phyloP scores from a whole-genome alignment of 2,797 vertebrate genomes.

The Etheostoma nigrum region DNA sequence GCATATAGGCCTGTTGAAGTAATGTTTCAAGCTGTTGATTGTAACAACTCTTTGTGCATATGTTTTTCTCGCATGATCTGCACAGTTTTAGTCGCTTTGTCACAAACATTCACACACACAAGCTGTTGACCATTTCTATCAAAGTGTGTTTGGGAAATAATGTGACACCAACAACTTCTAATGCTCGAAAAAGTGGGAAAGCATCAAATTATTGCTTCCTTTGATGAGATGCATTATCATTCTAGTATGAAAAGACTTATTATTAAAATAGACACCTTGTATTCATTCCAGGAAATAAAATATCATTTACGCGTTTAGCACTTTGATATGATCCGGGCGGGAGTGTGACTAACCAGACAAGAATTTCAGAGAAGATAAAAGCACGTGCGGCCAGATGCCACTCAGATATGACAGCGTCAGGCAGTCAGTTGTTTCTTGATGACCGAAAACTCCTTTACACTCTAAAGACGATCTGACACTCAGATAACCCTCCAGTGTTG shows the following conservation, averaged over 20 bases:
- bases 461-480: slow-evolving; percentile 29
- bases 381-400: slow-evolving; percentile 41
- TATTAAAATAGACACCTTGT: too few species aligned
- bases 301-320: neutral
- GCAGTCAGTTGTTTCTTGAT: slow-evolving; percentile 18
- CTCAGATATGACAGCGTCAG: slow-evolving; percentile 64
- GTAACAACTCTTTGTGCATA: neutral
- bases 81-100: neutral
- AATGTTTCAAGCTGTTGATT: too few species aligned
- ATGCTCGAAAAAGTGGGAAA: neutral
- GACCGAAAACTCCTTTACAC: slow-evolving; percentile 27
- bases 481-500: slow-evolving; percentile 54
- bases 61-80: neutral
- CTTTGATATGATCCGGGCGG: slow-evolving; percentile 1
- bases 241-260: too few species aligned
- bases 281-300: slow-evolving; percentile 1
- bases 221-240: too few species aligned
- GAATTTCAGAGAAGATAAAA: slow-evolving; percentile 37
- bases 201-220: neutral
- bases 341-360: slow-evolving; percentile 36
- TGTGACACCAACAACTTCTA: neutral
- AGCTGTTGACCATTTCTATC: neutral
- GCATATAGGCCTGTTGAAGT: too few species aligned
- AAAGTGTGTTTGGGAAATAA: neutral
- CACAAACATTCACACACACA: neutral